Evolutionary conservation across 1,140 invertebrate species (phyloP).

Genomic region (Megalopta genalis): DNA sequence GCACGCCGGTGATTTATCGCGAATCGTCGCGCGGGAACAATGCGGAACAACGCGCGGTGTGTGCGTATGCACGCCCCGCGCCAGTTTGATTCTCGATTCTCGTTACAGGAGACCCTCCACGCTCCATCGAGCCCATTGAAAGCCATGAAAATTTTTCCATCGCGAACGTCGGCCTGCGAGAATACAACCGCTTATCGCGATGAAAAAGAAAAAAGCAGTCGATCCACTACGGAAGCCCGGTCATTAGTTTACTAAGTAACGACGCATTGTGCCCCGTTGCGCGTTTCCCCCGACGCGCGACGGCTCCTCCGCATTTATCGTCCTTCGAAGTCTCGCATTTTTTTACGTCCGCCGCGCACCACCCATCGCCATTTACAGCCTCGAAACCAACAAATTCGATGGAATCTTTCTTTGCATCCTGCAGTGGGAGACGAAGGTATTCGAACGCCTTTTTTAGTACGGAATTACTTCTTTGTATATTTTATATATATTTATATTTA

Average conservation of each 20-base stretch:
- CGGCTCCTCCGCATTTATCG: not conserved
- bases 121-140: conserved; percentile 22
- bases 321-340: no score
- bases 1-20: conserved; percentile 3
- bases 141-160: conserved; percentile 4
- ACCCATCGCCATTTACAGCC: no score
- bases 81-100: conserved; percentile 29
- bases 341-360: no score
- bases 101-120: not conserved
- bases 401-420: not conserved
- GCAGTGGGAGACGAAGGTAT: no score
- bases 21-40: conserved; percentile 10
- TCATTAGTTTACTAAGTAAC: conserved; percentile 40
- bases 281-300: not conserved
- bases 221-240: conserved; percentile 7
- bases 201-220: conserved; percentile 16
- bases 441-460: no score
- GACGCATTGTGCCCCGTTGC: conserved; percentile 21
- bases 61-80: conserved; percentile 5
- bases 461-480: no score
- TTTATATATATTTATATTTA: no score
- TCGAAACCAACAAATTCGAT: no score
- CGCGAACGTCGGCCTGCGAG: not conserved
- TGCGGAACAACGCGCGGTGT: conserved; percentile 14
- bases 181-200: conserved; percentile 18